These are phyloP conservation scores for Drosophila elegans DNA, from an alignment of 1,140 invertebrate species.

Conservation along the genomic window DNA sequence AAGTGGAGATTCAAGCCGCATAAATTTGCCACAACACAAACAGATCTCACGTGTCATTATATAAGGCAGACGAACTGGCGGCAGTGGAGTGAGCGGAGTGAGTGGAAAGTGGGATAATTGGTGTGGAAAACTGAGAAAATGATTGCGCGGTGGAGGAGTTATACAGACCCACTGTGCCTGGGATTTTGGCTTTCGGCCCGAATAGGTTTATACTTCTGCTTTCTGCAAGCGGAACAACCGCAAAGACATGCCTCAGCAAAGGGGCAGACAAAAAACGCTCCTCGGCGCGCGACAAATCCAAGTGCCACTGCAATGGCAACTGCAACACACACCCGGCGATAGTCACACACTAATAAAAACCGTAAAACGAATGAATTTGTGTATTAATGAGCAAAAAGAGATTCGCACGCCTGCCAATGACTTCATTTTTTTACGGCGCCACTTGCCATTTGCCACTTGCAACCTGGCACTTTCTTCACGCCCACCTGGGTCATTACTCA, in stretches of 20 bases:
- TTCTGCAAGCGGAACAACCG: slow-evolving; percentile 56
- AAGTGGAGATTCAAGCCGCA: slow-evolving; percentile 40
- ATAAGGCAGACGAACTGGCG: slow-evolving; percentile 44
- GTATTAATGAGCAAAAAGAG: slow-evolving; percentile 67
- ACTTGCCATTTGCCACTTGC: background rate
- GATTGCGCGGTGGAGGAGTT: slow-evolving; percentile 36
- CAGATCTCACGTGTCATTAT: slow-evolving; percentile 58
- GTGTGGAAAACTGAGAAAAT: slow-evolving; percentile 63
- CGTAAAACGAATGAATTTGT: slow-evolving; percentile 63
- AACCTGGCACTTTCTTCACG: slow-evolving; percentile 24
- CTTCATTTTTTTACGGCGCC: slow-evolving; percentile 51
- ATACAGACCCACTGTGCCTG: slow-evolving; percentile 52
- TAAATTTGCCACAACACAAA: slow-evolving; percentile 36
- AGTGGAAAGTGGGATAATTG: slow-evolving; percentile 72
- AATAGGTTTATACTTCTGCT: slow-evolving; percentile 1
- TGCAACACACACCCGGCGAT: slow-evolving; percentile 5
- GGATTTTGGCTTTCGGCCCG: slow-evolving; percentile 4
- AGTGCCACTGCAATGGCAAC: slow-evolving; percentile 32
- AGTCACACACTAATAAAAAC: slow-evolving; percentile 45
- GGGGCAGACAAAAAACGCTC: slow-evolving; percentile 23
- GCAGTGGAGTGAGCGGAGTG: slow-evolving; percentile 10
- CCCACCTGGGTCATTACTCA: slow-evolving; percentile 46
- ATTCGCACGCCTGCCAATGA: slow-evolving; percentile 73
- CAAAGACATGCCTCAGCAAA: slow-evolving; percentile 28
- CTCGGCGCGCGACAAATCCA: slow-evolving; percentile 51